These are phyloP conservation scores for Saguinus midas DNA, from an alignment of 2,113 vertebrate species.

Conservation along the genomic window DNA sequence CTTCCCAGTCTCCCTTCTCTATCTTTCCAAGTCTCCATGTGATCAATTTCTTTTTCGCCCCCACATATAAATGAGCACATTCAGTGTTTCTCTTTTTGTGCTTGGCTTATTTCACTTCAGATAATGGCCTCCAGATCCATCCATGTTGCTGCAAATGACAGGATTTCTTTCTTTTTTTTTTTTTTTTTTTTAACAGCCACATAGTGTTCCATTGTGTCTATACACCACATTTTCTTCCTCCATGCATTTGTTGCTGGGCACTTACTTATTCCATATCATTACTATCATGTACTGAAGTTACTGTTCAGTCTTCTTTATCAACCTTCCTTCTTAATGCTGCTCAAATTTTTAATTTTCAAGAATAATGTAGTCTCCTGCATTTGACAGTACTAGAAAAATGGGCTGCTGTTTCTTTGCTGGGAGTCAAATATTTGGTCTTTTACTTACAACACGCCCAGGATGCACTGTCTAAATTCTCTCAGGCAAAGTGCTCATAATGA, in stretches of 20 bases:
- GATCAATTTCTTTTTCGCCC: background rate
- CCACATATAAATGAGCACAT: background rate
- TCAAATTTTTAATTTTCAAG: background rate
- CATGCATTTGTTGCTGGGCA: background rate
- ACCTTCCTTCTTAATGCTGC: background rate
- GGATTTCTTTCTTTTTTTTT: background rate
- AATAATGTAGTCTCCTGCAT: background rate
- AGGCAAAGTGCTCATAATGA: background rate
- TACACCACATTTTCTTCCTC: background rate
- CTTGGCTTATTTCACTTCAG: background rate
- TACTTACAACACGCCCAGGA: background rate
- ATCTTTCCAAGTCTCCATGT: background rate
- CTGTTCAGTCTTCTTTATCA: background rate
- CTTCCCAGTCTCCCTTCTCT: background rate
- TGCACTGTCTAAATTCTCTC: background rate
- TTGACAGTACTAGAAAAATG: background rate
- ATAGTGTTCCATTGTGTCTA: background rate
- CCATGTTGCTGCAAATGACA: background rate
- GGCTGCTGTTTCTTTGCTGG: background rate
- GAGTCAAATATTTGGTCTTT: constrained; percentile 20
- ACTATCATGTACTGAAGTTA: background rate
- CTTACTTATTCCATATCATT: background rate
- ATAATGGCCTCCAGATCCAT: background rate
- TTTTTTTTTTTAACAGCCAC: background rate
- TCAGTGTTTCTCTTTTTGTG: background rate